Evolutionary conservation across 2,113 vertebrate species (phyloP).

Genomic region (Nipponia nippon): DNA sequence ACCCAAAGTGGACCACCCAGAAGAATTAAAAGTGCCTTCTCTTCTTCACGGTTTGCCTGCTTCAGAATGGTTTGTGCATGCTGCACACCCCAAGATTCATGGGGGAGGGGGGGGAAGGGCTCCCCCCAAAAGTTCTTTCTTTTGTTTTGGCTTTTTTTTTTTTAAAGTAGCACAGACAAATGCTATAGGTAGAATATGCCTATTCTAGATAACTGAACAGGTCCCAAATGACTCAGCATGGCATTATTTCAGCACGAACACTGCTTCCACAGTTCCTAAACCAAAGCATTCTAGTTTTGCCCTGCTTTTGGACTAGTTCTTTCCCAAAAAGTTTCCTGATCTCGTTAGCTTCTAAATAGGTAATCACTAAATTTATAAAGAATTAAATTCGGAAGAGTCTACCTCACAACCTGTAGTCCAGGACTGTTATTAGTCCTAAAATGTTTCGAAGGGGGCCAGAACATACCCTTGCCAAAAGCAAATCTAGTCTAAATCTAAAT

Average conservation of each 20-base stretch:
- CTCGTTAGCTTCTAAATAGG: not conserved
- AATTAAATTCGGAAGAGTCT: not conserved
- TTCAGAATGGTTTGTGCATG: not conserved
- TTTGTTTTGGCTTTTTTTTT: not conserved
- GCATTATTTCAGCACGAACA: not conserved
- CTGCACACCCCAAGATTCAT: not conserved
- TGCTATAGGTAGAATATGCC: not conserved
- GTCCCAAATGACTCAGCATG: not conserved
- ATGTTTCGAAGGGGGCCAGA: not conserved
- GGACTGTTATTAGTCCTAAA: not conserved
- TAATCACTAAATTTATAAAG: not conserved
- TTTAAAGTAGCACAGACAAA: not conserved
- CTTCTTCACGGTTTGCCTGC: not conserved
- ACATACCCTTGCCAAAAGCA: not conserved
- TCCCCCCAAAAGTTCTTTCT: not conserved
- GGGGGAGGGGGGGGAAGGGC: too few relatives aligned
- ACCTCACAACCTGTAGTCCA: not conserved
- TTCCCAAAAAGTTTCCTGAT: not conserved
- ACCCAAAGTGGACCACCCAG: not conserved
- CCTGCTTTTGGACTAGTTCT: not conserved
- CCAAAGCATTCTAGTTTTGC: not conserved
- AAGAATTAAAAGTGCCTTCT: not conserved
- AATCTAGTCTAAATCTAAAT: not conserved
- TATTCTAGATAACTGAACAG: not conserved
- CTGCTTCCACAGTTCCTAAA: not conserved